Base-by-base conservation (phyloP, 2,113 vertebrate species). In the Antechinus stuartii region DNA sequence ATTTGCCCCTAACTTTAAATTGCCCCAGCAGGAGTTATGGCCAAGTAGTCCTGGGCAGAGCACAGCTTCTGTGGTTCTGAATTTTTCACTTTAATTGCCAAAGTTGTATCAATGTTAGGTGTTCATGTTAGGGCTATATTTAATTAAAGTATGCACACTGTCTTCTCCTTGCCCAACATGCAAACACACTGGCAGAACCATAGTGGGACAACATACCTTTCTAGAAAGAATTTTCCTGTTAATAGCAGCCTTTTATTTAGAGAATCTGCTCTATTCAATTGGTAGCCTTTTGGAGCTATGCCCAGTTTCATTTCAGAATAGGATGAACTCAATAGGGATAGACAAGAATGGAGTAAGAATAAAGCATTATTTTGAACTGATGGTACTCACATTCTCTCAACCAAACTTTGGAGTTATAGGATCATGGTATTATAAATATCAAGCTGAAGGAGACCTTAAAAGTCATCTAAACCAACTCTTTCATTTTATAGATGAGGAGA, bases 31-130 rank as follows among this genome's bases (percentile, higher is more conserved):
- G 30, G 46, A 94, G 52, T 0, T 54, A 2, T n/a, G 46, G 90
- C 8, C 89, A 89, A 46, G 54, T 26, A 30, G 89, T 90, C 89
- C 50, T 22, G 10, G 46, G 42, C 6, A 95, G 68, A 94, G 50
- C 89, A 46, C 90, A 56, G 56, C n/a, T 92, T 92, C 42, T n/a
- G 68, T 27, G 68, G 42, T 89, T 95, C 50, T 93, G 91, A 92
- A 90, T 23, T 42, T 9, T 93, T 53, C 68, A 7, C 2, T 46
- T 46, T 90, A 91, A 96, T 27, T 46, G 91, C 56, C 90, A 46
- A 91, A 92, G 56, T 47, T 89, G 50, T 7, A 57, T 8, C 19
- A 49, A 42, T 54, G 14, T 11, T 19, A 22, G 24, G 57, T 27
- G 9, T 46, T 19, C n/a, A 92, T 93, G 89, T 89, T 91, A 56